Evolutionary conservation across 2,113 vertebrate genomes (phyloP).

Genomic region (Epinephelus lanceolatus): DNA sequence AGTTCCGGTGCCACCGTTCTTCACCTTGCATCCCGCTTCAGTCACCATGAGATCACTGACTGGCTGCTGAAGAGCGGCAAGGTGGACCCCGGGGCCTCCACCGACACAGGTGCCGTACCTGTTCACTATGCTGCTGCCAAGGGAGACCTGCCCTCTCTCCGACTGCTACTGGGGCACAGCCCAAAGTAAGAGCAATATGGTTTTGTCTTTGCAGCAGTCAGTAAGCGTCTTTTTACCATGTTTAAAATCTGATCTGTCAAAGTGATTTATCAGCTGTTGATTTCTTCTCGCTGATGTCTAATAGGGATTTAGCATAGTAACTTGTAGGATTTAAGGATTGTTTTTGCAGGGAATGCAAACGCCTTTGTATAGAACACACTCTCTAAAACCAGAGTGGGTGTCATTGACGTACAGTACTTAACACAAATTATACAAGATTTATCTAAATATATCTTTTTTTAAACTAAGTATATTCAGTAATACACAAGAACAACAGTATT

Average conservation of each 20-base stretch:
- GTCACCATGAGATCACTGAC: constrained; percentile 92
- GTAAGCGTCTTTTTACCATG: neutral
- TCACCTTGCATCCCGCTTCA: constrained; percentile 96
- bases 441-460: neutral
- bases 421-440: neutral
- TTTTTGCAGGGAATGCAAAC: neutral
- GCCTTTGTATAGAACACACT: neutral
- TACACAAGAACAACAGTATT: neutral
- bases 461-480: neutral
- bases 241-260: neutral
- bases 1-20: constrained; percentile 95
- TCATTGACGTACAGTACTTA: neutral
- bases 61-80: constrained; percentile 92
- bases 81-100: constrained; percentile 88
- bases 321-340: neutral
- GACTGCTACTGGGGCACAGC: constrained; percentile 90
- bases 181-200: constrained; percentile 88
- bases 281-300: neutral
- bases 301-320: neutral
- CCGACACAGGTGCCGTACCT: constrained; percentile 92
- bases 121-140: constrained; percentile 98
- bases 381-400: neutral
- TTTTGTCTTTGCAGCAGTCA: constrained; percentile 9
- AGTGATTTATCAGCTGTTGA: neutral
- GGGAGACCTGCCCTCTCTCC: constrained; percentile 94